Base-by-base conservation (phyloP, 2,113 vertebrate genomes). In the Xiphophorus maculatus region DNA sequence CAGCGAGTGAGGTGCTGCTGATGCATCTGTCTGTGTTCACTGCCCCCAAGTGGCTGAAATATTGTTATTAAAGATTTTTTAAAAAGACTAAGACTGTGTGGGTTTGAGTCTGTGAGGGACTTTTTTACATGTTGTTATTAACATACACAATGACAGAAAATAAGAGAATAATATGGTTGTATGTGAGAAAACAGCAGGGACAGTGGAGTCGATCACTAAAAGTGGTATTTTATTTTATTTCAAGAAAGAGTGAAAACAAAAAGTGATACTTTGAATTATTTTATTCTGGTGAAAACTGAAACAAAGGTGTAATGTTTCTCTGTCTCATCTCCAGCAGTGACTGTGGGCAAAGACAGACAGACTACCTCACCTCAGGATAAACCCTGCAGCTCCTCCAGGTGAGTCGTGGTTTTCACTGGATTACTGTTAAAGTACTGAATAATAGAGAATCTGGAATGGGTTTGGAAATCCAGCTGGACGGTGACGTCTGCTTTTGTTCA, bases 381-480 rank as follows among this genome's bases (percentile, higher is more conserved):
- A 63, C 64, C 44, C 64, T 92, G 88, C 51, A 4, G 0, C 8
- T 66, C 25, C 71, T 66, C 79, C 1, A 27, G 63, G 92, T 93
- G 68, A 91, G 91, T 83, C 10, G 1, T 32, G 5, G 0, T 76
- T 35, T 78, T 54, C 66, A 9, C 63, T 25, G 12, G 9, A 77
- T 14, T 1, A 4, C 3, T 15, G 2, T 13, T 35, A 37, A 65
- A 65, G 65, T 40, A 44, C 22, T 17, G 14, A 70, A 27, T 5
- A 29, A 33, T 62, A 9, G 37, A 11, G 37, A 27, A 44, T 1
- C 32, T 10, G 17, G 40, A 17, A 29, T 40, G 22, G 64, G 0
- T 35, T 58, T 35, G 35, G 11, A 28, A 54, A 15, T 67, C 9
- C 30, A 63, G 27, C 30, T 2, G 14, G 14, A 64, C 13, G 5